These are phyloP conservation scores for Zeus faber DNA, from an alignment of 2,113 vertebrate genomes.

Conservation along the genomic window DNA sequence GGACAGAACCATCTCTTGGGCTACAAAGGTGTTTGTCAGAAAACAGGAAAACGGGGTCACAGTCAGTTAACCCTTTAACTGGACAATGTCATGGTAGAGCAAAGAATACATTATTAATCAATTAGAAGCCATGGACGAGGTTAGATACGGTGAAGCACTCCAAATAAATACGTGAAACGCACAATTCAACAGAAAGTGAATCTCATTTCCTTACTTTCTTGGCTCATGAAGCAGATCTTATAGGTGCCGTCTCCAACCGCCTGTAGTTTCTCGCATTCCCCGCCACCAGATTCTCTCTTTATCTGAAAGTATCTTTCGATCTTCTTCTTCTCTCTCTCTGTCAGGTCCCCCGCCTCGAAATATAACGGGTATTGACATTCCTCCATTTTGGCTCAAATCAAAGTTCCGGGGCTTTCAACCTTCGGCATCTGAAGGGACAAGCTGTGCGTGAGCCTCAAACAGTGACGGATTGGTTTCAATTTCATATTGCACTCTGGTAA, in stretches of 20 bases:
- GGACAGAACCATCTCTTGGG: slow-evolving; percentile 48
- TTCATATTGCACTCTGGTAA: no score
- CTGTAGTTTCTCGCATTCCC: slow-evolving; percentile 43
- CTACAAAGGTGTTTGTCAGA: slow-evolving; percentile 36
- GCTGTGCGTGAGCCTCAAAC: no score
- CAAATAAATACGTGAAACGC: background rate
- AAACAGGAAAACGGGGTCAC: no score
- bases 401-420: no score
- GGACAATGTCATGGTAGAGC: background rate
- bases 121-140: background rate
- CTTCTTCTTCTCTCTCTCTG: slow-evolving; percentile 26
- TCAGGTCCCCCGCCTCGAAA: slow-evolving; percentile 48
- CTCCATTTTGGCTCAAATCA: slow-evolving; percentile 36
- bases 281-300: slow-evolving; percentile 54
- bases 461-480: no score
- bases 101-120: no score
- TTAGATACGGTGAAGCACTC: background rate
- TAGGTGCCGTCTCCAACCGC: slow-evolving; percentile 25
- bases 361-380: slow-evolving; percentile 24
- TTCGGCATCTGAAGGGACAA: no score
- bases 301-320: slow-evolving; percentile 50
- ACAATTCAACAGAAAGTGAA: background rate
- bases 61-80: background rate
- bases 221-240: slow-evolving; percentile 42
- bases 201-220: slow-evolving; percentile 34